Base-by-base conservation (phyloP, 2,888 invertebrate species). In the Drosophila anomelani region DNA sequence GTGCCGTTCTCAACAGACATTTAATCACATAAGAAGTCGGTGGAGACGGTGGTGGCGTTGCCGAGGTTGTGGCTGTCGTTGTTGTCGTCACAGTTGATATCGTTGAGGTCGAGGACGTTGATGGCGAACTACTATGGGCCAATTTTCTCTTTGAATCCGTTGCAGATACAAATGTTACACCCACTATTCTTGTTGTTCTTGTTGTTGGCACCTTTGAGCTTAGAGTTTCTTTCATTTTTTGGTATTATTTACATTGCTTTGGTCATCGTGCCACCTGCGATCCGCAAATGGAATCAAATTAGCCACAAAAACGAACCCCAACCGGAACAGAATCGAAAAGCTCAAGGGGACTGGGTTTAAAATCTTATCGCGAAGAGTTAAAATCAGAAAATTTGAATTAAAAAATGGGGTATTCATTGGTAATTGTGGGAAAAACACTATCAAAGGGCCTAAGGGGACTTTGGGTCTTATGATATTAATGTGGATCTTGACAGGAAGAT, bases 1-100 rank as follows among this genome's bases (percentile, higher is more conserved):
- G 90, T 67, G 92, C 91, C 38, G 92, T 91, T 80, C 89, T 90
- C 76, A 91, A 79, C 60, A 92, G 82, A 78, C 92, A 92, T 91
- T 91, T 92, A 89, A 92, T 82, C 74, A 92, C 88, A 81, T 90
- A 90, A 46, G 91, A 89, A 9, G 90, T 79, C 17, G 89, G 70
- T 68, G 57, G 46, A 2, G 69, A 9, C 20, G 69, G 63, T 46
- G 76, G 32, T 23, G 66, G 20, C 9, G 57, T 20, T 20, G 44
- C 34, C 10, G 47, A 38, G 12, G 56, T 55, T 2, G 60, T 49
- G 12, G 38, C 54, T 4, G 46, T 58, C 36, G 59, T 47, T 39
- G 49, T 38, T 54, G 49, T 34, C 29, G 63, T 55, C 51, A 66
- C 15, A 8, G 51, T 39, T 34, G 63, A 29, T 34, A 55, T 44